Evolutionary conservation across 2,113 vertebrate species (phyloP), one percentile per base, ranked within the genome.

Genomic region (Neopipo cinnamomea): DNA sequence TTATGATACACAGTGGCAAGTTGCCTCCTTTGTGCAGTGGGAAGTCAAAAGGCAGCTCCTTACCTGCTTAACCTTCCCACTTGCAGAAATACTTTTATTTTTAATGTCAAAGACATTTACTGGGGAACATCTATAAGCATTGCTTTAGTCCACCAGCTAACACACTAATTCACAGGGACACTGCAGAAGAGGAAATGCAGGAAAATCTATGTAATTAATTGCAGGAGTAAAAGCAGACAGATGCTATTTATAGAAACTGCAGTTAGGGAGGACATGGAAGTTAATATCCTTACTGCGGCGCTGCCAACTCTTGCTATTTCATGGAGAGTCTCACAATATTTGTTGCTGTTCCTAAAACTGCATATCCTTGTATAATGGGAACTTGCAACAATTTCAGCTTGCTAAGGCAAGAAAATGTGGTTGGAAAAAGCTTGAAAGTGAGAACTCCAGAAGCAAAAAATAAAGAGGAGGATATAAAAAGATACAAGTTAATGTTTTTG

Each of bases 171-270:
- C 58, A 15, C 27, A 74, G 62, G 33, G 37, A 70, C 66, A 55
- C 50, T 88, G 85, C 67, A 73, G 66, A 66, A 85, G 24, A 89
- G 78, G 63, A 96, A 88, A 80, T 93, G 63, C 85, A 91, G 95
- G 81, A 71, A 80, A 82, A 93, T 59, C 88, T 89, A 2, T 91
- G 42, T 79, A 91, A 90, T 95, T 95, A 95, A 93, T 82, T 95
- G 75, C 94, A 94, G 71, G 74, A 88, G 49, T 89, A 82, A 91
- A 88, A 79, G 52, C 76, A 91, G 75, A 55, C 28, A 73, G 74
- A 52, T 2, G 46, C 78, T 96, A 95, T 94, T 96, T 95, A 90
- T 96, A 93, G 93, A 90, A 95, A 80, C 63, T 90, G 78, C 91
- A 85, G 82, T 94, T 88, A 85, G 39, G 66, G 72, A 94, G 78